Conservation (phyloP, 2,113 vertebrate species). For the Casuarius casuarius region DNA sequence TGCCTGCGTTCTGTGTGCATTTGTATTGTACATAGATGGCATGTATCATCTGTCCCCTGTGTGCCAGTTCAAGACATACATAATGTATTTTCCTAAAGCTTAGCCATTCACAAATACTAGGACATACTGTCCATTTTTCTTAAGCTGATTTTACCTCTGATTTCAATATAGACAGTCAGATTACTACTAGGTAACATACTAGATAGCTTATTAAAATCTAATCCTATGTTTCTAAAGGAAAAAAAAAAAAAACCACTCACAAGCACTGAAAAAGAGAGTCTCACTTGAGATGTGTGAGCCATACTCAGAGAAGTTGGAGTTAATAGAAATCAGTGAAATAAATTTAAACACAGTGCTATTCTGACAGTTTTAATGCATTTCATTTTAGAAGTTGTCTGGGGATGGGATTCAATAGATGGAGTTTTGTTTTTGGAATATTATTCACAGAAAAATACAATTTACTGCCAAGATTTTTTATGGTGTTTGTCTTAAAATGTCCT, state of each 20-base stretch:
- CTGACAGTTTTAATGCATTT: not conserved
- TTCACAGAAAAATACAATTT: not conserved
- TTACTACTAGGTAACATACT: not conserved
- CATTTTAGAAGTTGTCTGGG: not conserved
- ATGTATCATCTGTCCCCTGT: not conserved
- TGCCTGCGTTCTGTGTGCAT: constrained; percentile 1
- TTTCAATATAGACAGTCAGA: not conserved
- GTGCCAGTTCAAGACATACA: not conserved
- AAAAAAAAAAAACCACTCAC: not conserved
- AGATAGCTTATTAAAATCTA: not conserved
- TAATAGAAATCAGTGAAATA: not conserved
- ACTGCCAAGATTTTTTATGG: not conserved
- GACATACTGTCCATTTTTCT: not conserved
- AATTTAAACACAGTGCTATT: not conserved
- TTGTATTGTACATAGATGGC: not conserved
- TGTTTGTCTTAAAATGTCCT: not conserved
- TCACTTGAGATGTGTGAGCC: not conserved
- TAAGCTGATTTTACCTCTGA: not conserved
- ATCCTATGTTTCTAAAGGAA: not conserved
- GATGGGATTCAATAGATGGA: not conserved
- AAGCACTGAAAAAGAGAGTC: not conserved
- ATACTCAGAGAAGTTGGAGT: not conserved
- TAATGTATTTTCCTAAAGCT: not conserved
- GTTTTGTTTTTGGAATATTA: not conserved
- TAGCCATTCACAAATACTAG: not conserved